Conservation (phyloP, 2,797 vertebrate species). For the Danio jaintianensis region DNA sequence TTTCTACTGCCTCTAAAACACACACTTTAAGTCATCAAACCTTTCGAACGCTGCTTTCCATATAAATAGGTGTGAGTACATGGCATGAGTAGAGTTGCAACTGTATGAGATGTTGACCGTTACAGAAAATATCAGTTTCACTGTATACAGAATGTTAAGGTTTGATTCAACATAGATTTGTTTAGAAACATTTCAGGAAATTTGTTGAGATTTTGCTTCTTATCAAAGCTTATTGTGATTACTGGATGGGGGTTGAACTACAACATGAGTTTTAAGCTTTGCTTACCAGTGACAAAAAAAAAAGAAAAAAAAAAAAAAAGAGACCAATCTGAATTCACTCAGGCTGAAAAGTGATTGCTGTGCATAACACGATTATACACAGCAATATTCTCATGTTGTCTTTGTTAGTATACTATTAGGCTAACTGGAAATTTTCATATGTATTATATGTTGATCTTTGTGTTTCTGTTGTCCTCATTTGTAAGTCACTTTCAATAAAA, state of each 20-base stretch:
- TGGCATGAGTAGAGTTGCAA: background rate
- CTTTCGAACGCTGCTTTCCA: background rate
- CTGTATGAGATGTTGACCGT: background rate
- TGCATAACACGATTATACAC: too few relatives aligned
- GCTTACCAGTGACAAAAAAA: too few relatives aligned
- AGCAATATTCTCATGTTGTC: too few relatives aligned
- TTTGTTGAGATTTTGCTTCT: background rate
- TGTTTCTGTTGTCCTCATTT: too few relatives aligned
- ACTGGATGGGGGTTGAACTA: background rate
- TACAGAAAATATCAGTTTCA: background rate
- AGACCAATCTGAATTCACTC: too few relatives aligned
- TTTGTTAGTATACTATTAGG: too few relatives aligned
- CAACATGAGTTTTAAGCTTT: too few relatives aligned
- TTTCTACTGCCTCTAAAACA: slow-evolving; percentile 25
- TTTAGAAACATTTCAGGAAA: background rate
- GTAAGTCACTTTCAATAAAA: too few relatives aligned
- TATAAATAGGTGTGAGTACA: background rate
- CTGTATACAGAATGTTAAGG: background rate
- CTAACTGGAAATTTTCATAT: too few relatives aligned
- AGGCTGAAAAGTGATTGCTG: too few relatives aligned
- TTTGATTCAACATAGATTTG: background rate
- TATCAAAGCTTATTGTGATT: background rate
- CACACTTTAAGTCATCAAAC: slow-evolving; percentile 8
- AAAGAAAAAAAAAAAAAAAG: too few relatives aligned
- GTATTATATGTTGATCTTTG: too few relatives aligned